Evolutionary conservation across 2,888 invertebrate genomes (phyloP), one percentile per base, ranked within the genome.

Genomic region (Watsonalla binaria): DNA sequence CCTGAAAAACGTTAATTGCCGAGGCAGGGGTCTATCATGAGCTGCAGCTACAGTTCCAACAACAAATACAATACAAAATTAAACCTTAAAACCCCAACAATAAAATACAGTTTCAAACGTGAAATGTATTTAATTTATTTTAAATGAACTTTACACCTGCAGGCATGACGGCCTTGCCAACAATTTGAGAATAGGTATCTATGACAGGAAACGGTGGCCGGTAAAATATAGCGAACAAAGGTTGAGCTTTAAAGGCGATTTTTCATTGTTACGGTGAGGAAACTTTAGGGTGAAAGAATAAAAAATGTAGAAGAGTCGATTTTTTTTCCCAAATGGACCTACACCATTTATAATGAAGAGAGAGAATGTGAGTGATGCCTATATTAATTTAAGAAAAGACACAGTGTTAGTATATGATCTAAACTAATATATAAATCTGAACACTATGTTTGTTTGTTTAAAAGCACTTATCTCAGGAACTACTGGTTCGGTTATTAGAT

Each of bases 1-100:
- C 76, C 82, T 81, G 80, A 80, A 86, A 85, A 84, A 83, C 82
- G 82, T 83, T 87, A 87, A 87, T 87, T 86, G 83, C 76, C 68
- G 71, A 66, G 61, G 74, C 69, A 71, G 65, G 59, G 70, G 66
- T 69, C 74, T 72, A 72, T 69, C 74, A 69, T 68, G 63, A 68
- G 74, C 69, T 74, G 76, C 76, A 74, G 66, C 74, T 70, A 70
- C 71, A 74, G 77, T 76, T 76, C 73, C 71, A 65, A 56, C 52
- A 53, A 47, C 51, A 52, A 24, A 47, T 50, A 55, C 45, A 45
- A 11, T 50, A 57, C 61, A 58, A 55, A 56, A 68, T 65, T 66
- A 61, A 60, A 71, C 75, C 71, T 69, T 72, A 75, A 58, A 13
- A 0, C 11, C 51, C 42, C 47, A 47, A 51, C 5, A 6, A 53